Conservation (phyloP, 2,797 vertebrate genomes). For the Distichodus sexfasciatus region DNA sequence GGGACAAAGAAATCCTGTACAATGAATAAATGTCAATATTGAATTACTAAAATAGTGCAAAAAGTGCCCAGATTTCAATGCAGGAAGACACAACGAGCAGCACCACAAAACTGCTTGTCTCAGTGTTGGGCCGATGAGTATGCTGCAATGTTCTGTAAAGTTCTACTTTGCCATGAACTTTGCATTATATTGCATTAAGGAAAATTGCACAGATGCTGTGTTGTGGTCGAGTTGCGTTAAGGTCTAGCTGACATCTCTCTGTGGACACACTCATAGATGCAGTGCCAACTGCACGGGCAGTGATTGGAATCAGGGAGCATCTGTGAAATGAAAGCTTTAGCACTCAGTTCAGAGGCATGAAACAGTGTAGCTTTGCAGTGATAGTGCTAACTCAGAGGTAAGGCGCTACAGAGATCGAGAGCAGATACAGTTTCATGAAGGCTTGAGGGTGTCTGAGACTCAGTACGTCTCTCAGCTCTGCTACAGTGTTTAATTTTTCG, state of each 20-base stretch:
- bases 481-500: slow-evolving; percentile 33
- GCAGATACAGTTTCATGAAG: background rate
- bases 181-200: too few relatives aligned
- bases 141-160: too few relatives aligned
- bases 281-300: slow-evolving; percentile 25
- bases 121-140: too few relatives aligned
- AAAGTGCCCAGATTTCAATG: too few relatives aligned
- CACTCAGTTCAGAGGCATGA: slow-evolving; percentile 7
- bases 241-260: background rate
- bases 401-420: background rate
- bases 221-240: too few relatives aligned
- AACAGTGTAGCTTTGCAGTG: background rate
- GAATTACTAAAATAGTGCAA: too few relatives aligned
- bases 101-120: too few relatives aligned
- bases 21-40: too few relatives aligned
- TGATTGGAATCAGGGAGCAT: slow-evolving; percentile 21
- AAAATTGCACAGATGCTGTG: too few relatives aligned
- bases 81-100: too few relatives aligned
- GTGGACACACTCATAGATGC: background rate
- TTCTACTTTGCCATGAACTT: too few relatives aligned
- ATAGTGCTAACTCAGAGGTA: slow-evolving; percentile 2
- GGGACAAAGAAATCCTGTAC: too few relatives aligned
- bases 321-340: slow-evolving; percentile 14
- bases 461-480: slow-evolving; percentile 5
- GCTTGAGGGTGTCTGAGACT: slow-evolving; percentile 1